Evolutionary conservation across 2,888 invertebrate genomes (phyloP), one percentile per base, ranked within the genome.

Genomic region (Limenitis camilla): DNA sequence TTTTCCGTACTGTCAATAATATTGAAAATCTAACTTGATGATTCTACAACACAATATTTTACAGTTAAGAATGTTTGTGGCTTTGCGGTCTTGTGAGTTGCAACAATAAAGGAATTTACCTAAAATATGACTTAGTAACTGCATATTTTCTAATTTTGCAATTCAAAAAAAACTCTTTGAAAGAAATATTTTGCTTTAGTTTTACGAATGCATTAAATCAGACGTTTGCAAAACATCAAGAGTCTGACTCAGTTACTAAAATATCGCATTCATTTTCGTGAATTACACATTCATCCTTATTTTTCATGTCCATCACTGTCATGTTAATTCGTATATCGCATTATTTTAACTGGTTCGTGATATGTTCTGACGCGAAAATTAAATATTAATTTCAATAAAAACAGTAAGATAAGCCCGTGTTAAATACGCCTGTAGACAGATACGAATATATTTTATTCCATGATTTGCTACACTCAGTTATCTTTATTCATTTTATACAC

Each of bases 301-400:
- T 60, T 60, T 55, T 49, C 48, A 51, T 54, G 59, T 56, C 58
- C 58, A 61, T 63, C 63, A 63, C 44, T 40, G 61, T 61, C 63
- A 54, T 55, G 52, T 62, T 61, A 58, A 57, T 48, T 47, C 47
- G 43, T 49, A 56, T 53, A 53, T 56, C 54, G 42, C 41, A 53
- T 51, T 50, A 44, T 48, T 55, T 47, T 46, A 50, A 47, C 53
- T 52, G 40, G 42, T 42, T 47, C 61, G 57, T 58, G 61, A 56
- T 61, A 59, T 48, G 52, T 69, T 73, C 65, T 69, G 74, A 70
- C 72, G 69, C 66, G 74, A 66, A 71, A 76, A 78, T 81, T 74
- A 80, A 79, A 81, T 80, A 78, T 80, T 72, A 66, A 78, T 78
- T 81, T 78, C 71, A 75, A 76, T 76, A 77, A 78, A 74, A 66